Conservation (phyloP, 2,113 vertebrate genomes). For the Ictidomys tridecemlineatus region DNA sequence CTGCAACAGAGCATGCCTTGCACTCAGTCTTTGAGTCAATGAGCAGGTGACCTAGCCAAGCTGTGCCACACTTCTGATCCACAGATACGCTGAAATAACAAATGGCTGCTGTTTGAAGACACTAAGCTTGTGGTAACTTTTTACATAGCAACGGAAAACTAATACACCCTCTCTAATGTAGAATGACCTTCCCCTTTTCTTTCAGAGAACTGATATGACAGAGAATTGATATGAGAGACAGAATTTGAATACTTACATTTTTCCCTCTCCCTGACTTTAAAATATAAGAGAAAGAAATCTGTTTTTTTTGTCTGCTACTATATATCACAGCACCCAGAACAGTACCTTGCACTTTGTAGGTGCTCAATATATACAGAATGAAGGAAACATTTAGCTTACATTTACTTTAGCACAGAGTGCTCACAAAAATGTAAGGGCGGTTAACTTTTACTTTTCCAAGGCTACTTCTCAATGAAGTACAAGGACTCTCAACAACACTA, state of each 20-base stretch:
- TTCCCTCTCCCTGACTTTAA: not conserved
- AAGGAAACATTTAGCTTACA: not conserved
- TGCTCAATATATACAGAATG: not conserved
- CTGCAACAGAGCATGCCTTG: not conserved
- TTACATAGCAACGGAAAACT: not conserved
- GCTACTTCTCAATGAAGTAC: not conserved
- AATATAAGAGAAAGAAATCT: not conserved
- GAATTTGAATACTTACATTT: not conserved
- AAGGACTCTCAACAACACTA: not conserved
- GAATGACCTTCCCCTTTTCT: not conserved
- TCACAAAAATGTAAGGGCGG: not conserved
- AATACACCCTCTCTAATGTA: not conserved
- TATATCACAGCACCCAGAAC: not conserved
- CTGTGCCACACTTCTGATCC: not conserved
- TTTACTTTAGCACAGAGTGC: not conserved
- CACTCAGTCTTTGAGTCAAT: not conserved
- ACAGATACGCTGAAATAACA: not conserved
- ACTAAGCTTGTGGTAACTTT: not conserved
- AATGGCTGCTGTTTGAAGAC: not conserved
- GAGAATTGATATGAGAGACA: not conserved
- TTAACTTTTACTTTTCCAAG: constrained; percentile 26
- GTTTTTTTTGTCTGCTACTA: not conserved
- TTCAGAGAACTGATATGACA: not conserved
- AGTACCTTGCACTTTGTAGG: not conserved
- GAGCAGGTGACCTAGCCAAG: not conserved